These are phyloP conservation scores for Eulithis prunata DNA, from an alignment of 2,888 invertebrate species.

Conservation along the genomic window DNA sequence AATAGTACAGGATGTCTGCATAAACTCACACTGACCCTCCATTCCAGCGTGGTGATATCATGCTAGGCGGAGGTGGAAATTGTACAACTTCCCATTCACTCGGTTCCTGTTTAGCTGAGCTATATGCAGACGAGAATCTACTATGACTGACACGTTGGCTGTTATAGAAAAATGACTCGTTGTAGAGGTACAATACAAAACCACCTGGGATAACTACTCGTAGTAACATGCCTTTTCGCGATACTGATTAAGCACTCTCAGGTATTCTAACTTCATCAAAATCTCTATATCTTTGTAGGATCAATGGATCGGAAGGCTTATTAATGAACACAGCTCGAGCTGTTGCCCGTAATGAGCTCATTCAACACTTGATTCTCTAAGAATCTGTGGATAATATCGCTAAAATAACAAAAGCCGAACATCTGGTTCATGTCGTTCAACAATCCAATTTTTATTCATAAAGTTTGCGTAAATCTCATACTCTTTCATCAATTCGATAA, in stretches of 20 bases:
- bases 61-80: conserved; percentile 51
- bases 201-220: background rate
- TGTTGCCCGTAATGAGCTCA: too few species aligned
- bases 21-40: conserved; percentile 41
- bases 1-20: conserved; percentile 38
- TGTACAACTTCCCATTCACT: conserved; percentile 54
- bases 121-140: conserved; percentile 26
- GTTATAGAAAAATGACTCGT: too few species aligned
- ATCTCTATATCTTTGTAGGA: too few species aligned
- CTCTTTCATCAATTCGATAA: too few species aligned
- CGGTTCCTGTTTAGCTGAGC: conserved; percentile 41
- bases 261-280: too few species aligned
- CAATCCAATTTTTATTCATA: conserved; percentile 3
- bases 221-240: background rate
- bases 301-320: too few species aligned
- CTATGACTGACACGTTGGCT: background rate
- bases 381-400: background rate
- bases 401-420: background rate
- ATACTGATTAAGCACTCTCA: too few species aligned
- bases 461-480: background rate
- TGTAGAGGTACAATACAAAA: too few species aligned
- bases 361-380: too few species aligned
- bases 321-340: too few species aligned
- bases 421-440: background rate
- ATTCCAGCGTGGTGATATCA: conserved; percentile 54